Conservation (phyloP, 2,888 invertebrate genomes). For the Leistus spinibarbis region DNA sequence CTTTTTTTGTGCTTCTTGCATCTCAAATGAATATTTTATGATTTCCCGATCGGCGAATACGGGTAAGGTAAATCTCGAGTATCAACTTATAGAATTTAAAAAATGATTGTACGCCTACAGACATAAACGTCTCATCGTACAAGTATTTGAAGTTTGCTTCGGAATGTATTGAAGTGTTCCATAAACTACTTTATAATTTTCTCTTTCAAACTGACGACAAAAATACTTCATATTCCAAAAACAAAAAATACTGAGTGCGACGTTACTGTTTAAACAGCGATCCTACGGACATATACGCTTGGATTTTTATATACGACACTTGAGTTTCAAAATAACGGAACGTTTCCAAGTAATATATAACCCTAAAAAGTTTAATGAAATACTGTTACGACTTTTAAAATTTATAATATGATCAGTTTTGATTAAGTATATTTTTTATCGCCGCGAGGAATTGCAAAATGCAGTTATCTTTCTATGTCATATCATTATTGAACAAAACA, state of each 20-base stretch:
- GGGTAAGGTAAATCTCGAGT: neutral
- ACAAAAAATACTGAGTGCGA: neutral
- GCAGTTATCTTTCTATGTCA: neutral
- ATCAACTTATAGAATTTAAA: neutral
- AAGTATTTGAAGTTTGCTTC: constrained; percentile 8
- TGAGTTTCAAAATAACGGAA: neutral
- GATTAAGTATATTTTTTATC: neutral
- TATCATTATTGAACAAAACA: neutral
- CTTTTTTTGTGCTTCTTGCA: no score
- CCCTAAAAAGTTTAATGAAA: constrained; percentile 1
- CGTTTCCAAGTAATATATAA: neutral
- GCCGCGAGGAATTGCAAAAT: neutral
- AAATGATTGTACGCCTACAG: neutral
- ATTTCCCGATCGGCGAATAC: no score
- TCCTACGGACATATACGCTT: neutral
- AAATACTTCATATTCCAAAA: constrained; percentile 12
- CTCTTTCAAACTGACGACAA: constrained; percentile 20
- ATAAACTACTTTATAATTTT: constrained; percentile 35
- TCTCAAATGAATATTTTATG: no score
- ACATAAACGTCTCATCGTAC: constrained; percentile 1
- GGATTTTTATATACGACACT: neutral
- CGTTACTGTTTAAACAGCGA: neutral
- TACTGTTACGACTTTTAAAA: constrained; percentile 1
- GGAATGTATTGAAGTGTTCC: constrained; percentile 18
- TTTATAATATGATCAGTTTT: neutral